These are phyloP conservation scores for fruit fly (Drosophila melanogaster) DNA, from an alignment of 1,140 invertebrate genomes.

Conservation along the genomic window Release_6_plus_ISO1_MT NT_033779.5:1885501-1886000, in stretches of 20 bases:
- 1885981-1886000: conserved; percentile 13
- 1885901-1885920: neutral
- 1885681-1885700: no score
- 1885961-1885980: conserved; percentile 44
- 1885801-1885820: conserved; percentile 46
- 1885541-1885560: conserved; percentile 46
- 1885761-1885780: conserved; percentile 5
- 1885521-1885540: conserved; percentile 40
- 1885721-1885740: neutral
- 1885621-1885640: neutral
- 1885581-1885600: neutral
- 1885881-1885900: conserved; percentile 47
- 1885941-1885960: conserved; percentile 59
- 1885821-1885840: conserved; percentile 25
- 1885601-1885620: neutral
- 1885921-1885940: conserved; percentile 51
- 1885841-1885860: conserved; percentile 63
- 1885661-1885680: no score
- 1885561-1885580: conserved; percentile 9
- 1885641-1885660: no score
- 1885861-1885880: conserved; percentile 34
- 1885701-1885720: neutral
- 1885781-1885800: conserved; percentile 52
- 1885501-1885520: conserved; percentile 45
- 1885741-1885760: conserved; percentile 2